These are phyloP conservation scores for Galeopterus variegatus DNA, from an alignment of 2,113 vertebrate genomes.

Conservation along the genomic window DNA sequence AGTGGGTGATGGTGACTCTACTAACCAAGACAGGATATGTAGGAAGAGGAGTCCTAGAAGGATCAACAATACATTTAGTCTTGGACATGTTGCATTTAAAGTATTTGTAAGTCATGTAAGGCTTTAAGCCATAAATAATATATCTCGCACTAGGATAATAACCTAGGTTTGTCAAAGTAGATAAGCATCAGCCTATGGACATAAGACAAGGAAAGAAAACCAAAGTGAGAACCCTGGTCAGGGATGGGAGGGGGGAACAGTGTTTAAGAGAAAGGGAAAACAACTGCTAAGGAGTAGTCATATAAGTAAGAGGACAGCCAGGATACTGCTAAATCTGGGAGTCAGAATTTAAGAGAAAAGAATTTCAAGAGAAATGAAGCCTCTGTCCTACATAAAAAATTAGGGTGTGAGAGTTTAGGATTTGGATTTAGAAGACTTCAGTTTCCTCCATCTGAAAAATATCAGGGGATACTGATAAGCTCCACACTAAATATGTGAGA, in stretches of 20 bases:
- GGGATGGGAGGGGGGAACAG: neutral
- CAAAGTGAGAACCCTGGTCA: neutral
- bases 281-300: neutral
- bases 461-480: neutral
- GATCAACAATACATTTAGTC: neutral
- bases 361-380: neutral
- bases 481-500: neutral
- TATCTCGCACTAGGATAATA: neutral
- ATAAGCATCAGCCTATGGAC: rapidly evolving
- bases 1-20: neutral
- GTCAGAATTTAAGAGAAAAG: neutral
- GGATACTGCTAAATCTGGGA: neutral
- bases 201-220: neutral
- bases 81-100: neutral
- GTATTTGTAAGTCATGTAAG: neutral
- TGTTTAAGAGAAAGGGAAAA: neutral
- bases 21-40: too few species aligned
- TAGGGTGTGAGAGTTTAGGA: neutral
- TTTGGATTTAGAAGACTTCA: neutral
- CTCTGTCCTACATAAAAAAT: neutral
- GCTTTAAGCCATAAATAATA: neutral
- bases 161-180: neutral
- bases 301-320: neutral
- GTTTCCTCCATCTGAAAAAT: neutral
- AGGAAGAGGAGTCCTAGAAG: too few species aligned